phyloP scores from a whole-genome alignment of 2,113 vertebrate species.

The Hippocampus guttulatus region DNA sequence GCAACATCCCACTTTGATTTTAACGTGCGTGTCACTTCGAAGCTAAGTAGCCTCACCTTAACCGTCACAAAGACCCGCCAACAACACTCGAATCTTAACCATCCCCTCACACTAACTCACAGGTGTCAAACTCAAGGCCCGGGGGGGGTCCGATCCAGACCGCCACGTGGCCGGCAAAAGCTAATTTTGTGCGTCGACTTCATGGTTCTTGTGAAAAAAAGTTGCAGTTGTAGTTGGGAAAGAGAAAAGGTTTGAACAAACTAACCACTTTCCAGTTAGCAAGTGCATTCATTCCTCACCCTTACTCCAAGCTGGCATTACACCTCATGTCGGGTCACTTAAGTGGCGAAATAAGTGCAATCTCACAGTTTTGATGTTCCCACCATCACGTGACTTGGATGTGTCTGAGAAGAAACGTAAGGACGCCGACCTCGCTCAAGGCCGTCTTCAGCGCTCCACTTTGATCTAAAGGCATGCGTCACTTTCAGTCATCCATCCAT shows the following conservation, averaged over 20 bases:
- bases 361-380: slow-evolving; percentile 43
- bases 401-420: slow-evolving; percentile 32
- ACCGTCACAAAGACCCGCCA: background rate
- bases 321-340: background rate
- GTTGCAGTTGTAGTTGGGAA: too few relatives aligned
- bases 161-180: too few relatives aligned
- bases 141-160: too few relatives aligned
- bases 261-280: too few relatives aligned
- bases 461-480: slow-evolving; percentile 55
- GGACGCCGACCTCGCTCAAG: slow-evolving; percentile 21
- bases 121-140: too few relatives aligned
- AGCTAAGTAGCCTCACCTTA: background rate
- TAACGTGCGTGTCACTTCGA: background rate
- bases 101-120: background rate
- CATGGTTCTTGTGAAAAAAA: too few relatives aligned
- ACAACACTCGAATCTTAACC: background rate
- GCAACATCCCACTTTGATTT: background rate
- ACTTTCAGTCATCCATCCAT: slow-evolving; percentile 57
- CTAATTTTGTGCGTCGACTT: too few relatives aligned
- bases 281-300: too few relatives aligned
- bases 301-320: too few relatives aligned
- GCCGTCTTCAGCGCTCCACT: slow-evolving; percentile 35
- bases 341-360: slow-evolving; percentile 24
- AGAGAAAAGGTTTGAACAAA: too few relatives aligned
- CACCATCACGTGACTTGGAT: slow-evolving; percentile 22